A percentile compares a stretch with the other conserved stretches of the same genome.
Evolutionary conservation across 1,140 invertebrate species (phyloP).

Genomic region (Spodoptera litura): DNA sequence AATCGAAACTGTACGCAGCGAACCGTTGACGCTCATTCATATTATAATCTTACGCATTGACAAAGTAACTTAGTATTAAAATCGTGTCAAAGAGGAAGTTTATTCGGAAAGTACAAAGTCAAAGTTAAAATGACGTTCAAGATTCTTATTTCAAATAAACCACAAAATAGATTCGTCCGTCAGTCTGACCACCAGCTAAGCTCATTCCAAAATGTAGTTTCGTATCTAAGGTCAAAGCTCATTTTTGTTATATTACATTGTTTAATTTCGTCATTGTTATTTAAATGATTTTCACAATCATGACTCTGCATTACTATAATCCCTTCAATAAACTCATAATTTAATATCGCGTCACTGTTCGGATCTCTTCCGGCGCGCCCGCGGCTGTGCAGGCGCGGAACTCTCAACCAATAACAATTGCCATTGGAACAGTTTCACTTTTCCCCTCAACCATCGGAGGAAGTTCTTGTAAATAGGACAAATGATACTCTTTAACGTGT

Average conservation of each 20-base stretch:
- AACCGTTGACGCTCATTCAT: background rate
- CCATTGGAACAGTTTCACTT: constrained; percentile 25
- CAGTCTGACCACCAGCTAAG: too few species aligned
- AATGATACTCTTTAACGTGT: background rate
- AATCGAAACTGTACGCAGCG: constrained; percentile 18
- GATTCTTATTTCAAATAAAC: too few species aligned
- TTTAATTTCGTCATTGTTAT: too few species aligned
- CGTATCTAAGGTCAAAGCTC: too few species aligned
- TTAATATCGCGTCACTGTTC: background rate
- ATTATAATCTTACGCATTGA: background rate
- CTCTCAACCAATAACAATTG: constrained; percentile 32
- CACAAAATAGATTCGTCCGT: too few species aligned
- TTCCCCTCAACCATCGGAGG: constrained; percentile 1
- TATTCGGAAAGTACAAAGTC: too few species aligned
- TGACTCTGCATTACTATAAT: too few species aligned
- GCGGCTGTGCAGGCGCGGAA: constrained; percentile 10
- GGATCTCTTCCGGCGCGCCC: constrained; percentile 1
- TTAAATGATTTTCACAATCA: too few species aligned
- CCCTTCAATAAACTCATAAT: background rate
- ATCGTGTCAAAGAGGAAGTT: too few species aligned
- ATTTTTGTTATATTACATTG: too few species aligned
- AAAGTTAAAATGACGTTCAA: too few species aligned
- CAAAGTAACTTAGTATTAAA: background rate
- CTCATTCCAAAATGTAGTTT: too few species aligned
- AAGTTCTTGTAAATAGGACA: constrained; percentile 7